Evolutionary conservation across 2,888 invertebrate genomes (phyloP).

Genomic region (Calephelis perditalis): DNA sequence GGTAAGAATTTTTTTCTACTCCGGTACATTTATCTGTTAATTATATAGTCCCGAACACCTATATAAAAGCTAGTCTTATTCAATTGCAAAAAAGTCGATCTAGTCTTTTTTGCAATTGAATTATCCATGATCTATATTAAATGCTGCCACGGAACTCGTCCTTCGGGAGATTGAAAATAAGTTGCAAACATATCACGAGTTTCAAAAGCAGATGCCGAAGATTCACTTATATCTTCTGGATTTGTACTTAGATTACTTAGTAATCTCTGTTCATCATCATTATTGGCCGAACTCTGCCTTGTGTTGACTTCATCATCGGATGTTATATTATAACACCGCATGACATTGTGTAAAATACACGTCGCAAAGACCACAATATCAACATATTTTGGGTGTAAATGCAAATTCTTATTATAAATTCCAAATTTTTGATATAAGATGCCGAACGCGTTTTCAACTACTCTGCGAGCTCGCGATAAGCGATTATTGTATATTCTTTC

Average conservation of each 20-base stretch:
- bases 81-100: too few relatives aligned
- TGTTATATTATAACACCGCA: slow-evolving; percentile 13
- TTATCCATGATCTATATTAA: too few relatives aligned
- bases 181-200: slow-evolving; percentile 19
- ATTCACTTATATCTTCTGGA: slow-evolving; percentile 9
- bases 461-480: slow-evolving; percentile 24
- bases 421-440: slow-evolving; percentile 29
- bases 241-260: slow-evolving; percentile 5
- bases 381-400: slow-evolving; percentile 17
- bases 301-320: background rate
- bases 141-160: slow-evolving; percentile 19
- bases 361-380: slow-evolving; percentile 20
- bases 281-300: slow-evolving; percentile 17
- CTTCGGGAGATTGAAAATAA: slow-evolving; percentile 22
- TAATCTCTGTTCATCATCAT: slow-evolving; percentile 7
- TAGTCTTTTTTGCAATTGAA: too few relatives aligned
- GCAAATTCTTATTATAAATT: slow-evolving; percentile 15
- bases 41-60: too few relatives aligned
- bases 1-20: slow-evolving; percentile 10
- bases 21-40: background rate
- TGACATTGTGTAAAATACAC: slow-evolving; percentile 24
- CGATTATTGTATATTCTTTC: slow-evolving; percentile 25
- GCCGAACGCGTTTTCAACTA: slow-evolving; percentile 29
- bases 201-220: slow-evolving; percentile 20
- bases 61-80: too few relatives aligned